Conservation (phyloP, 2,888 invertebrate genomes). For the Pandemis heparana region DNA sequence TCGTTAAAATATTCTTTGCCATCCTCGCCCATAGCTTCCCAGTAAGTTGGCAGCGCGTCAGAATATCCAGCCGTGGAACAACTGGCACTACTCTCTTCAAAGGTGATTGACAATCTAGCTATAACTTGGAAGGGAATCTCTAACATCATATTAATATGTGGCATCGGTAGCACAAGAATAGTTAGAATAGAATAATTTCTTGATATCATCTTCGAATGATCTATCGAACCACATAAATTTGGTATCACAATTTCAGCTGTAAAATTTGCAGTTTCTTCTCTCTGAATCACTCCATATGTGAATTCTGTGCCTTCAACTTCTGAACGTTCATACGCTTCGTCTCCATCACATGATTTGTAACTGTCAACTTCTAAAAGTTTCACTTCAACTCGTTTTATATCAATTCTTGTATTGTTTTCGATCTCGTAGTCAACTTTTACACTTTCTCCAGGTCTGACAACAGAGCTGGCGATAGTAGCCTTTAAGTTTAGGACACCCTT, state of each 20-base stretch:
- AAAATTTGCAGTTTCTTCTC: conserved; percentile 21
- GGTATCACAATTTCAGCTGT: conserved; percentile 24
- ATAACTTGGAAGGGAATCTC: conserved; percentile 33
- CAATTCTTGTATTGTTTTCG: conserved; percentile 28
- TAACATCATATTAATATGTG: conserved; percentile 24
- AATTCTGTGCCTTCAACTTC: conserved; percentile 25
- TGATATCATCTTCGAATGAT: conserved; percentile 20
- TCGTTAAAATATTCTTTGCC: conserved; percentile 3
- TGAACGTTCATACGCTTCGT: neutral
- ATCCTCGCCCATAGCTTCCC: conserved; percentile 34
- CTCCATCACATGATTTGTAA: conserved; percentile 1
- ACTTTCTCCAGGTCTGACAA: conserved; percentile 18
- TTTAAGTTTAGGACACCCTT: conserved; percentile 35
- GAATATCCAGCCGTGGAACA: neutral
- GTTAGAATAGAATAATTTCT: conserved; percentile 32
- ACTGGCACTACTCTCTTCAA: conserved; percentile 1
- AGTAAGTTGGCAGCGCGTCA: conserved; percentile 25
- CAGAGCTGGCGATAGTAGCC: conserved; percentile 27
- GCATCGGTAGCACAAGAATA: conserved; percentile 18
- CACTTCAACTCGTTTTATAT: conserved; percentile 27
- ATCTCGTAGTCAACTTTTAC: conserved; percentile 31
- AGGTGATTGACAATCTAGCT: conserved; percentile 9
- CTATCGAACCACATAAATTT: conserved; percentile 14
- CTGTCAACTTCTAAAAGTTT: conserved; percentile 29
- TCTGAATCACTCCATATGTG: conserved; percentile 23